Conservation (phyloP, 2,797 vertebrate species). For the Centroberyx gerrardi region DNA sequence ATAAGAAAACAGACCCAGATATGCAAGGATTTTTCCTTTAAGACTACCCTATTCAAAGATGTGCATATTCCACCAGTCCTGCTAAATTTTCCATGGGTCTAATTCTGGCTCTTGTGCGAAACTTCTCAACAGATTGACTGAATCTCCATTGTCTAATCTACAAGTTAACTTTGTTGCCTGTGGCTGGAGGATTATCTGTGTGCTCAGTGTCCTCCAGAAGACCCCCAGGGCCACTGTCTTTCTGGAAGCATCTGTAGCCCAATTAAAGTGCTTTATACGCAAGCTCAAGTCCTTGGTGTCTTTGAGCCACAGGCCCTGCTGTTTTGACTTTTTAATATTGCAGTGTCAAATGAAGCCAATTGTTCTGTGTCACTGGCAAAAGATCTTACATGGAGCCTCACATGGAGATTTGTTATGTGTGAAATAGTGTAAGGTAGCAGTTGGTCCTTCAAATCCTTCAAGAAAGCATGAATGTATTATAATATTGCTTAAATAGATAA, state of each 20-base stretch:
- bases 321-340: constrained; percentile 26
- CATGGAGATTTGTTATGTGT: constrained; percentile 5
- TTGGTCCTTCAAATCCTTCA: too few relatives aligned
- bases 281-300: constrained; percentile 45
- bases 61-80: not conserved
- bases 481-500: too few relatives aligned
- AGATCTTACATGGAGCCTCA: constrained; percentile 15
- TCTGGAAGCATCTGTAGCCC: constrained; percentile 70
- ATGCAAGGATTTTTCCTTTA: too few relatives aligned
- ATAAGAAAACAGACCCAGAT: too few relatives aligned
- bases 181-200: constrained; percentile 69
- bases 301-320: constrained; percentile 29
- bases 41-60: not conserved
- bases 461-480: too few relatives aligned
- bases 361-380: constrained; percentile 5
- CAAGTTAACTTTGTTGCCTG: constrained; percentile 72
- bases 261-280: constrained; percentile 66
- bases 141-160: constrained; percentile 56
- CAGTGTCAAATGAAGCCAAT: constrained; percentile 29
- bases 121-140: constrained; percentile 39
- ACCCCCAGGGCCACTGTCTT: constrained; percentile 64
- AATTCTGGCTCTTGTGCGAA: constrained; percentile 37
- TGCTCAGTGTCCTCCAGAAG: constrained; percentile 55
- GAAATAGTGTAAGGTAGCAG: not conserved
- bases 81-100: constrained; percentile 33